Percentiles rank a stretch among this genome's conserved stretches.
Evolutionary conservation across 2,888 invertebrate genomes (phyloP).

Genomic region (Noctua janthe): DNA sequence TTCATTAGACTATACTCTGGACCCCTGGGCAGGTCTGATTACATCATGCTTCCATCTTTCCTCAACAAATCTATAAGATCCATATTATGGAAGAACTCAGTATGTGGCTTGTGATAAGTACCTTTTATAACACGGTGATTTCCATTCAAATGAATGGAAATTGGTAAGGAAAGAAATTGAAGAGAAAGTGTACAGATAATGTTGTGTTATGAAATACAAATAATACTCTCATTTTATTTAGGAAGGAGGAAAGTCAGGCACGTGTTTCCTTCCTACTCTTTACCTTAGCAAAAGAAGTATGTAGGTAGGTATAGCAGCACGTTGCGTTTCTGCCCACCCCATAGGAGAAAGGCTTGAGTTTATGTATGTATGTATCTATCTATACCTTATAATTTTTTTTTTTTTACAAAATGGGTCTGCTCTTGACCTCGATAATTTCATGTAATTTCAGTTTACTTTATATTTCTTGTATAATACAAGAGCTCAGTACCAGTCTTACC

Average conservation of each 20-base stretch:
- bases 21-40: conserved; percentile 52
- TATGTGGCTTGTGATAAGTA: conserved; percentile 30
- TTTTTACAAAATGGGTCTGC: no score
- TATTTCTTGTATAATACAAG: not conserved
- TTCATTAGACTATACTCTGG: conserved; percentile 75
- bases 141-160: not conserved
- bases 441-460: not conserved
- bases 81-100: conserved; percentile 29
- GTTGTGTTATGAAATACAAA: not conserved
- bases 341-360: not conserved
- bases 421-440: no score
- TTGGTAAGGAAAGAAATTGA: not conserved
- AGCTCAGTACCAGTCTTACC: no score
- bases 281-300: not conserved
- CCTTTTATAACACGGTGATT: not conserved
- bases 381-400: not conserved
- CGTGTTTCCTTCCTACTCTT: not conserved
- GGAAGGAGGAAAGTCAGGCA: not conserved
- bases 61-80: conserved; percentile 20
- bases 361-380: not conserved
- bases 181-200: not conserved
- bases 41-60: not conserved
- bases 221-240: not conserved
- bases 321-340: not conserved
- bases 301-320: not conserved